phyloP scores from a whole-genome alignment of 37 sponge, comb jelly and placozoan species.

The Chondrilla cf. caribensis region DNA sequence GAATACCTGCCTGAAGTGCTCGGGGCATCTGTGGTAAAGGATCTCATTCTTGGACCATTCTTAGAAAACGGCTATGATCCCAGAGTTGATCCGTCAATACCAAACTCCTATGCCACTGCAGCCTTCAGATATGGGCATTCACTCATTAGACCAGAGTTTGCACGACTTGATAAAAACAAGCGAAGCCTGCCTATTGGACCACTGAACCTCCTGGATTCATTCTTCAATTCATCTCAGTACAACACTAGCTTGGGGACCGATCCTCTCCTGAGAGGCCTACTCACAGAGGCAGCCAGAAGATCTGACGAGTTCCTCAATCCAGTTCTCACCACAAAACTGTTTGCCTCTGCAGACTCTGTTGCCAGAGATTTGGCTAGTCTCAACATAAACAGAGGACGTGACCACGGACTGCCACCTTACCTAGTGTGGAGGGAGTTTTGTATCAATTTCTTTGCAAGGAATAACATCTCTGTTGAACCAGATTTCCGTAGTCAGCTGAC shows the following conservation, averaged over 20 bases:
- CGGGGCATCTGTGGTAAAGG: constrained; percentile 30
- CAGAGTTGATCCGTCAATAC: constrained; percentile 50
- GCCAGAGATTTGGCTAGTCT: constrained; percentile 80
- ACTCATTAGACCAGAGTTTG: constrained; percentile 48
- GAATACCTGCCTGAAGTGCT: constrained; percentile 87
- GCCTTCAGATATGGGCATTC: constrained; percentile 86
- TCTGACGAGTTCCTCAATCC: constrained; percentile 67
- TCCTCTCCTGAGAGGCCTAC: constrained; percentile 57
- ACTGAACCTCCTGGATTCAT: constrained; percentile 52
- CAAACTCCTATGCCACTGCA: constrained; percentile 75
- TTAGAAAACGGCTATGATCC: no score
- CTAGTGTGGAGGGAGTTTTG: constrained; percentile 60
- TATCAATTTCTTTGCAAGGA: not conserved
- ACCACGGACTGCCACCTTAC: constrained; percentile 85
- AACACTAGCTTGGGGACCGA: constrained; percentile 40
- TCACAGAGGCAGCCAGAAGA: constrained; percentile 33
- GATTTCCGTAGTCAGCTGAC: constrained; percentile 14
- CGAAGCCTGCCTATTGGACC: constrained; percentile 34
- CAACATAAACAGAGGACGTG: constrained; percentile 84
- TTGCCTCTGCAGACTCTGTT: constrained; percentile 20
- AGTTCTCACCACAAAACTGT: constrained; percentile 66
- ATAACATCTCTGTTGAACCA: not conserved
- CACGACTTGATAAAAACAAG: constrained; percentile 40
- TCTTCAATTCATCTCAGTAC: constrained; percentile 55
- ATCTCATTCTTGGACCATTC: constrained; percentile 49